A percentile compares a stretch with the other conserved stretches of the same genome.
Evolutionary conservation across 2,797 vertebrate species (phyloP).

Genomic region (Gila robusta): DNA sequence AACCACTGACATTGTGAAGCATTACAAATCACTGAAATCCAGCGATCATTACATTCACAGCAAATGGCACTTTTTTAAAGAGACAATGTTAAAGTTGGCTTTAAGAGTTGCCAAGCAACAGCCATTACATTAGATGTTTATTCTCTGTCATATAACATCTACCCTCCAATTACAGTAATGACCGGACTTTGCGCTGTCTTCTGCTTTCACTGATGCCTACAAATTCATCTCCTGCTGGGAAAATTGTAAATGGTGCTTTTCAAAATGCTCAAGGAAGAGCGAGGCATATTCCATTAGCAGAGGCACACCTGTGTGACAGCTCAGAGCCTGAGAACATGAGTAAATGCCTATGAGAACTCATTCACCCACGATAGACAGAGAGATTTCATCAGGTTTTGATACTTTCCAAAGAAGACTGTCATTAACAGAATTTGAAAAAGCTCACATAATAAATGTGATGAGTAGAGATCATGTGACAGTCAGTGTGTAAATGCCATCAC

Average conservation of each 20-base stretch:
- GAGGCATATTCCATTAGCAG: conserved; percentile 38
- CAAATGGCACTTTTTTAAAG: conserved; percentile 21
- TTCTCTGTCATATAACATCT: conserved; percentile 54
- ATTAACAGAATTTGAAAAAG: conserved; percentile 30
- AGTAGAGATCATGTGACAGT: conserved; percentile 14
- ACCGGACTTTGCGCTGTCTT: conserved; percentile 46
- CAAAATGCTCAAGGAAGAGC: conserved; percentile 24
- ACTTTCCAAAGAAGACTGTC: conserved; percentile 19
- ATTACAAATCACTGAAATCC: neutral
- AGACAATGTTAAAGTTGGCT: conserved; percentile 60
- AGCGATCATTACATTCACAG: conserved; percentile 6
- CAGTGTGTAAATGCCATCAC: conserved; percentile 52
- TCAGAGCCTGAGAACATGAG: conserved; percentile 19
- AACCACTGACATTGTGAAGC: neutral
- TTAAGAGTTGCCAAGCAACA: conserved; percentile 77
- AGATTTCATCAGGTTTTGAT: conserved; percentile 25
- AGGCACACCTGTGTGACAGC: conserved; percentile 47
- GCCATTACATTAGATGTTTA: conserved; percentile 61
- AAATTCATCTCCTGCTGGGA: conserved; percentile 3
- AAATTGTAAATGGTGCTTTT: conserved; percentile 40
- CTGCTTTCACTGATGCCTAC: conserved; percentile 4
- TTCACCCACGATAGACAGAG: conserved; percentile 8
- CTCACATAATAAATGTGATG: conserved; percentile 47
- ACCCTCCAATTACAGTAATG: conserved; percentile 67
- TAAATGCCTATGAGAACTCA: conserved; percentile 37